phyloP scores from a whole-genome alignment of 2,888 invertebrate genomes.

The Lomographa bimaculata region DNA sequence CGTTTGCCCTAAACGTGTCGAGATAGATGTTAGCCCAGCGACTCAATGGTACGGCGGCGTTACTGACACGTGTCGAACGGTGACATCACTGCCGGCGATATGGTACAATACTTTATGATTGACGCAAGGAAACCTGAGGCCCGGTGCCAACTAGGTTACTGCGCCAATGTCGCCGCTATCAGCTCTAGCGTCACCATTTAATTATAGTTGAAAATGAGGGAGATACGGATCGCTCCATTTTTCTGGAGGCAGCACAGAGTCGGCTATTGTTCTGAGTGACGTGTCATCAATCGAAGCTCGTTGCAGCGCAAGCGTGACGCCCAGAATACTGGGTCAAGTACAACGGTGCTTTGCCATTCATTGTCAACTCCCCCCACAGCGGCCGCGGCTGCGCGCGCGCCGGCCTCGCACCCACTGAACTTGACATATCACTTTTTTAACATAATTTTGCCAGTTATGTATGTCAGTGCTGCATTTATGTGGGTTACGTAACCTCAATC shows the following conservation, averaged over 20 bases:
- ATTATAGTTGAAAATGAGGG: conserved; percentile 51
- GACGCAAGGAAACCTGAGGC: conserved; percentile 58
- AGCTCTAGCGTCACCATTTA: conserved; percentile 45
- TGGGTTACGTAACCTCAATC: conserved; percentile 39
- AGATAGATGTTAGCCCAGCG: conserved; percentile 44
- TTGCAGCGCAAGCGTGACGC: conserved; percentile 64
- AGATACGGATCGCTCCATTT: conserved; percentile 34
- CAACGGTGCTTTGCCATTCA: conserved; percentile 82
- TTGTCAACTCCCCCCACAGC: conserved; percentile 61
- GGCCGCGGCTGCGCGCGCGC: conserved; percentile 51
- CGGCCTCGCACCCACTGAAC: conserved; percentile 73
- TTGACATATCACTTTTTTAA: conserved; percentile 74
- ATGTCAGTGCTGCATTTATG: conserved; percentile 48
- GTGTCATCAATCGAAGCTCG: conserved; percentile 62
- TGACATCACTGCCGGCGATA: conserved; percentile 55
- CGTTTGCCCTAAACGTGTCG: conserved; percentile 50
- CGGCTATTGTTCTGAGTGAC: conserved; percentile 44
- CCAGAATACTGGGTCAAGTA: conserved; percentile 80
- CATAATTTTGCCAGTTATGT: conserved; percentile 61
- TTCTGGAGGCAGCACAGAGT: conserved; percentile 9
- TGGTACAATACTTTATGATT: conserved; percentile 54
- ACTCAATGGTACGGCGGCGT: conserved; percentile 42
- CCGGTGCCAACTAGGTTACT: conserved; percentile 74
- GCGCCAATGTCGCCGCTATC: conserved; percentile 74
- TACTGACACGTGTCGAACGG: conserved; percentile 45